A percentile compares a stretch with the other conserved stretches of the same genome.
These are phyloP conservation scores for Sterrhoptilus dennistouni DNA, from an alignment of 2,113 vertebrate species.

Conservation along the genomic window DNA sequence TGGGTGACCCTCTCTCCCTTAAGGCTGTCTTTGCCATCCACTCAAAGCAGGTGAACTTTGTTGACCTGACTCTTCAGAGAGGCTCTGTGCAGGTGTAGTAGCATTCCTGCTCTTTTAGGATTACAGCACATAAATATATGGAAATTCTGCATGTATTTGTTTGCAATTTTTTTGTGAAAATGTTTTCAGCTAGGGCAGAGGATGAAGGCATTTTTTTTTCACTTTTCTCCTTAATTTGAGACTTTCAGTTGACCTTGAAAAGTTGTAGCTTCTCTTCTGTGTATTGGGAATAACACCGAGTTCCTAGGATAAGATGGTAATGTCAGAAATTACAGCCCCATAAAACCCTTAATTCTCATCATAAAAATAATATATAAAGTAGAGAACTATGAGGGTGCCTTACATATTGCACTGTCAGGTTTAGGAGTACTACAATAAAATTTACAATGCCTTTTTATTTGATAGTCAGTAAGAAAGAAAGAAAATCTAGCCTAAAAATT, in stretches of 20 bases:
- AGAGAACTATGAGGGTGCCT: constrained; percentile 72
- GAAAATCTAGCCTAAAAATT: constrained; percentile 67
- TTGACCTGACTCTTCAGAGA: accelerated
- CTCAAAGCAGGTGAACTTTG: not conserved
- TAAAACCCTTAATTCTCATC: constrained; percentile 78
- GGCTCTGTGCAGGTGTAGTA: not conserved
- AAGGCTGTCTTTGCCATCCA: not conserved
- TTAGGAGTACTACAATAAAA: constrained; percentile 74
- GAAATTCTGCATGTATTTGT: not conserved
- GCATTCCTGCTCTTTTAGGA: not conserved
- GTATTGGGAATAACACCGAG: constrained; percentile 52
- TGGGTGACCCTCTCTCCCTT: not conserved
- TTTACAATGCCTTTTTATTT: constrained; percentile 76
- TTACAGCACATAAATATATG: not conserved
- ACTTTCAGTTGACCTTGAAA: constrained; percentile 72
- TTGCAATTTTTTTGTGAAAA: not conserved
- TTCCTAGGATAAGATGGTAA: constrained; percentile 69
- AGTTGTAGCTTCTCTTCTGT: constrained; percentile 38
- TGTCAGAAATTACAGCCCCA: constrained; percentile 78
- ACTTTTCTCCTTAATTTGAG: not conserved
- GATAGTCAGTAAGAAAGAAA: constrained; percentile 51
- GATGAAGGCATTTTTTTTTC: accelerated
- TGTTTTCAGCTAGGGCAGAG: not conserved
- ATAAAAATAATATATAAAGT: constrained; percentile 84
- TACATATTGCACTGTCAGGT: constrained; percentile 73